Base-by-base conservation (phyloP, 2,113 vertebrate species). In the Mormyrus iriodes region DNA sequence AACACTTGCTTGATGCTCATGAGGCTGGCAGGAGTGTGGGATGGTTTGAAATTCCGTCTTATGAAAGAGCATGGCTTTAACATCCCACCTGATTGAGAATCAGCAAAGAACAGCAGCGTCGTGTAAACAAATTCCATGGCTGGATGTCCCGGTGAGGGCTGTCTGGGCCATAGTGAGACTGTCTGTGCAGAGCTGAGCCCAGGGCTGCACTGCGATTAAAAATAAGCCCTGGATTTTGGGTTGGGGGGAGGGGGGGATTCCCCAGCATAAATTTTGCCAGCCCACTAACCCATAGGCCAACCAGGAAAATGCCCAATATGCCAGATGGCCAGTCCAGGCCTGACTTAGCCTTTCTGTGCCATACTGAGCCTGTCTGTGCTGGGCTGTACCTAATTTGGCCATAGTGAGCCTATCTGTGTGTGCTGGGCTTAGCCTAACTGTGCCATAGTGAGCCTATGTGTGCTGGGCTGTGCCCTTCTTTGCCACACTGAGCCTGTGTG, bases 291-390 rank as follows among this genome's bases (percentile, higher is more conserved):
- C 27, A 65, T 65, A 9, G 4, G 61, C n/a, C 61, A 69, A 31
- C 61, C 61, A 69, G 61, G 10, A 69, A 69, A 69, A 69, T 69
- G 61, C 61, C n/a, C n/a, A 69, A 3, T 31, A 27, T 69, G 61
- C 10, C n/a, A 69, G 10, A 31, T 69, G n/a, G n/a, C n/a, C 61
- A 1, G 46, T 48, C 46, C 8, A 48, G 46, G 46, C 46, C 46
- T 48, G 12, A 27, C 10, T 69, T 9, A 12, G 31, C 61, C 61
- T 69, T n/a, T 69, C 0, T 88, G 86, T 89, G 88, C 86, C 21
- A 21, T 3, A 21, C 88, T 90, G 35, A 94, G 55, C 55, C 55
- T 58, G 1, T 24, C 55, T 58, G 8, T 6, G 55, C 55, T 21
- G 21, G 21, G 1, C 1, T 95, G 92, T 1, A 1, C 9, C 49